Base-by-base conservation (phyloP, 2,888 invertebrate species). In the Tetragonula carbonaria region DNA sequence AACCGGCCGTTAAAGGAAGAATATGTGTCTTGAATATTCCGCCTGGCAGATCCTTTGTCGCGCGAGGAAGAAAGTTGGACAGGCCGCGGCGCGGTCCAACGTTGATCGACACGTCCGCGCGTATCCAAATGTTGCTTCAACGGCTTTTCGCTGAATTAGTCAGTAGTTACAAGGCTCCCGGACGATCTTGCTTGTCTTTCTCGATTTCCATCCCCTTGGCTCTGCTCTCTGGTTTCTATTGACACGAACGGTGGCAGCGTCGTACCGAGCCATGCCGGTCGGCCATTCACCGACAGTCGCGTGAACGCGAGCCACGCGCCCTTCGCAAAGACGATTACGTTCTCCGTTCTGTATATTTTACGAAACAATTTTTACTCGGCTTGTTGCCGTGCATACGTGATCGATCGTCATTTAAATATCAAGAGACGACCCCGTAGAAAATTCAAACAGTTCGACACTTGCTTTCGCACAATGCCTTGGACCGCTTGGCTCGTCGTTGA, bases 101-200 rank as follows among this genome's bases (percentile, higher is more conserved):
- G 50, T 33, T 59, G 81, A 83, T 83, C 76, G 76, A 81, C 8
- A 45, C 76, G 76, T 63, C 38, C 38, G n/a, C 28, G 38, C 50
- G 68, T 68, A 70, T 76, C 73, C 73, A 81, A 81, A 76, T 73
- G 76, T 83, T 81, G 81, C 76, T 76, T 23, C 38, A 63, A 63
- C 72, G 76, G 75, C 72, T 72, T 81, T 59, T 63, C 81, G 68
- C 53, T 76, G 74, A 77, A 84, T 81, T 80, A 73, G 74, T 63
- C 72, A 55, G 73, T 77, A 71, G 65, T 68, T 71, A 38, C 78
- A 74, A 65, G 28, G 50, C 33, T 45, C n/a, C 28, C 16, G 23
- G 21, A 38, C 65, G 66, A n/a, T n/a, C n/a, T 67, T 76, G 87
- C 86, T 88, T 85, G 87, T 86, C 84, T 86, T 88, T 83, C 62